Conservation (phyloP, 2,888 invertebrate genomes). For the Clistopyga incitator region DNA sequence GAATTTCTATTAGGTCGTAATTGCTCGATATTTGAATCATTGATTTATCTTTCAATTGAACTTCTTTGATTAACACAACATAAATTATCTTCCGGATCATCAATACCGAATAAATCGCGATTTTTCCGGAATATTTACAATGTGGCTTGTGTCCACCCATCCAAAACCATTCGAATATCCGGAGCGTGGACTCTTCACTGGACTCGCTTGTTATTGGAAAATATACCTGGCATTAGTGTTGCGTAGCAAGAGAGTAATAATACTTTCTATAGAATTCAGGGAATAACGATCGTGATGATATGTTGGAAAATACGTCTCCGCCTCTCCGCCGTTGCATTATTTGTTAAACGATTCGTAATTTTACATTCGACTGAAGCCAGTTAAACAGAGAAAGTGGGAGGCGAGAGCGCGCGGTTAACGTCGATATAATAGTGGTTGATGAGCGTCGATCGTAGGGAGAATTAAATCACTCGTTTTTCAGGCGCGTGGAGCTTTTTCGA, state of each 20-base stretch:
- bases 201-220: neutral
- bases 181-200: neutral
- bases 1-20: neutral
- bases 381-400: neutral
- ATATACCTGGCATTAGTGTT: neutral
- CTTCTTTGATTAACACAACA: neutral
- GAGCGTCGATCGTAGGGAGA: slow-evolving; percentile 61
- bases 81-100: neutral
- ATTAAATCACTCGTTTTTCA: slow-evolving; percentile 66
- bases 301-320: slow-evolving; percentile 50
- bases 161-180: neutral
- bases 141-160: neutral
- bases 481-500: slow-evolving; percentile 54
- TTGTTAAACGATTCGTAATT: slow-evolving; percentile 11
- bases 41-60: neutral
- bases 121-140: slow-evolving; percentile 18
- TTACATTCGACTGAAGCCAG: slow-evolving; percentile 16
- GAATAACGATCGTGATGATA: slow-evolving; percentile 58
- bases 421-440: slow-evolving; percentile 63
- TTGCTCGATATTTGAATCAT: neutral
- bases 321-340: neutral
- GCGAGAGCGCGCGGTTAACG: slow-evolving; percentile 40
- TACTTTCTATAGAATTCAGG: slow-evolving; percentile 31
- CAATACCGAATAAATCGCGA: neutral
- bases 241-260: neutral